phyloP scores from a whole-genome alignment of 2,888 invertebrate species.

The Troides aeacus region DNA sequence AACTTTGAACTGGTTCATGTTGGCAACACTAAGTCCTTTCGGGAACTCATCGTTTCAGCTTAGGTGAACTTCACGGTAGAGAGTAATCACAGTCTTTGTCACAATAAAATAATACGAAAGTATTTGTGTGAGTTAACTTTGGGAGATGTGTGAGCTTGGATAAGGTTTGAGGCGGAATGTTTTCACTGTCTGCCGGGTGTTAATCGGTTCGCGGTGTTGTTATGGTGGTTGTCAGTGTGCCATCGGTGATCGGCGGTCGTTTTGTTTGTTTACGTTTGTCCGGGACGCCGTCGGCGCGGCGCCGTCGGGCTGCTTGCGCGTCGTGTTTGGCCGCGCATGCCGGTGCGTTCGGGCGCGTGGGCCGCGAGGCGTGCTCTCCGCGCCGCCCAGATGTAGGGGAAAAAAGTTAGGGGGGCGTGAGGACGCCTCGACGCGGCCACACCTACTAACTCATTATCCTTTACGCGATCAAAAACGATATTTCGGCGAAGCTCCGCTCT shows the following conservation, averaged over 20 bases:
- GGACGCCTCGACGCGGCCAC: conserved; percentile 57
- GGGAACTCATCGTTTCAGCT: conserved; percentile 66
- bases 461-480: conserved; percentile 66
- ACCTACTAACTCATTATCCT: conserved; percentile 77
- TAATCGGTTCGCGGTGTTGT: not conserved
- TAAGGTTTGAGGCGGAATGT: not conserved
- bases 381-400: conserved; percentile 73
- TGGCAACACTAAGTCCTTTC: conserved; percentile 69
- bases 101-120: not conserved
- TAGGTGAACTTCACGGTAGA: conserved; percentile 45
- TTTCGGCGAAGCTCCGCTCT: conserved; percentile 58
- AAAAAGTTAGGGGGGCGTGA: conserved; percentile 75
- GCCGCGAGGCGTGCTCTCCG: conserved; percentile 69
- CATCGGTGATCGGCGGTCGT: conserved; percentile 15
- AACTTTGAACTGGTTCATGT: conserved; percentile 64
- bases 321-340: conserved; percentile 44
- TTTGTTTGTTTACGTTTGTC: conserved; percentile 25
- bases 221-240: conserved; percentile 9
- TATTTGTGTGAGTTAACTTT: not conserved
- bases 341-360: conserved; percentile 70
- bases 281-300: conserved; percentile 36
- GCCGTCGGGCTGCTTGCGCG: conserved; percentile 49
- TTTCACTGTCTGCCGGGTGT: not conserved
- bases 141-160: not conserved
- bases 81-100: conserved; percentile 8